phyloP scores from a whole-genome alignment of 2,113 vertebrate genomes.

The Vicugna pacos region DNA sequence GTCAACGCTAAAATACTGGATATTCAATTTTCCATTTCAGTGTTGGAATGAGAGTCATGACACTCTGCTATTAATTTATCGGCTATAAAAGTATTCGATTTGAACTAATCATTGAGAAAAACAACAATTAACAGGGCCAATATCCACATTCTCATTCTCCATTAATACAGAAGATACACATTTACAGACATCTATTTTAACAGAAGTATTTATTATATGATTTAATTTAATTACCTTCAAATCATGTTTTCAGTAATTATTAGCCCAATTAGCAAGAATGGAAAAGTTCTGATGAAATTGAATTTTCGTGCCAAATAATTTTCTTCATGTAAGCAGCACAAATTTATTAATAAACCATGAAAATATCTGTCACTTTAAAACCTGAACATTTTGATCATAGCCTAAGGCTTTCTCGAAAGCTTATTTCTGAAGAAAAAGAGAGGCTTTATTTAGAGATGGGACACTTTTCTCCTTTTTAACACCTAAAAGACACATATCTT shows the following conservation, averaged over 20 bases:
- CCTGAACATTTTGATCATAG: constrained; percentile 29
- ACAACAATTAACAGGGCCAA: neutral
- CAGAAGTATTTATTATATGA: constrained; percentile 37
- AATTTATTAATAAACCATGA: constrained; percentile 43
- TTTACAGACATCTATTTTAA: constrained; percentile 31
- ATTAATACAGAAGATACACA: constrained; percentile 7
- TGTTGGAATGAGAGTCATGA: neutral
- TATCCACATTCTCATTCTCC: constrained; percentile 1
- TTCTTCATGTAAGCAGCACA: constrained; percentile 59
- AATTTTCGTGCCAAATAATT: constrained; percentile 66
- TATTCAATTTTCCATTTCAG: neutral
- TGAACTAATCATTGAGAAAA: constrained; percentile 39
- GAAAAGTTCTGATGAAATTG: constrained; percentile 42
- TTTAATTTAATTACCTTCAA: constrained; percentile 65
- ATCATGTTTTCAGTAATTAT: constrained; percentile 55
- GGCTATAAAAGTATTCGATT: constrained; percentile 43
- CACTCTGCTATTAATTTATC: neutral
- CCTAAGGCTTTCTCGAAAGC: neutral
- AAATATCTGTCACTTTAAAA: constrained; percentile 51
- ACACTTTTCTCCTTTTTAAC: constrained; percentile 12
- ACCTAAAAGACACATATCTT: neutral
- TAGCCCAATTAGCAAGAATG: constrained; percentile 58
- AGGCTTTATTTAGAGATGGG: neutral
- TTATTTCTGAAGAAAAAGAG: constrained; percentile 59
- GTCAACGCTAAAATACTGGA: neutral